Conservation (phyloP, 2,888 invertebrate genomes). For the Spisula solida region DNA sequence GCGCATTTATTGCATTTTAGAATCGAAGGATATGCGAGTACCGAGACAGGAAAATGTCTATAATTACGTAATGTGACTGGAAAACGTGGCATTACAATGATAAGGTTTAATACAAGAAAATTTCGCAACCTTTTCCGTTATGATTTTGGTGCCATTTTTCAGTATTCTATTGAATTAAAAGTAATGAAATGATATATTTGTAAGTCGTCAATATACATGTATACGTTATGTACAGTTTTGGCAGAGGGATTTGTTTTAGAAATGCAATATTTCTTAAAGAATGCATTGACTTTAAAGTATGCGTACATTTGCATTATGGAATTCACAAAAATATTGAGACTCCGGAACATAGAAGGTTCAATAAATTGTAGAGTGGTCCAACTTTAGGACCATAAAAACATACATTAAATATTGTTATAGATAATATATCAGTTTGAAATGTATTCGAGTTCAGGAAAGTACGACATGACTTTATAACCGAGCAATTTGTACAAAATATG, state of each 20-base stretch:
- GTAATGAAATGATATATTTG: not conserved
- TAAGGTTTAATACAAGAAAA: not conserved
- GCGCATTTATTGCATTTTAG: not conserved
- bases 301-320: no score
- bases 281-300: not conserved
- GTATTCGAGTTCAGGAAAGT: not conserved
- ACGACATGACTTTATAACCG: not conserved
- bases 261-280: not conserved
- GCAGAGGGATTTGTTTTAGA: not conserved
- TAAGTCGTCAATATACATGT: not conserved
- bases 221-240: slow-evolving; percentile 18
- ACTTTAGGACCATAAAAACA: not conserved
- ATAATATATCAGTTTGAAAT: not conserved
- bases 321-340: not conserved
- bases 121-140: not conserved
- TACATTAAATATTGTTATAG: no score
- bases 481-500: slow-evolving; percentile 17
- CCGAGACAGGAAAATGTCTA: not conserved
- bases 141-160: not conserved
- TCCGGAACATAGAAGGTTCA: not conserved
- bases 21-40: slow-evolving; percentile 14
- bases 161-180: not conserved
- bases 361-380: not conserved
- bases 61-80: not conserved
- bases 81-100: not conserved